Conservation (phyloP, 2,888 invertebrate species). For the Harmothoe impar region DNA sequence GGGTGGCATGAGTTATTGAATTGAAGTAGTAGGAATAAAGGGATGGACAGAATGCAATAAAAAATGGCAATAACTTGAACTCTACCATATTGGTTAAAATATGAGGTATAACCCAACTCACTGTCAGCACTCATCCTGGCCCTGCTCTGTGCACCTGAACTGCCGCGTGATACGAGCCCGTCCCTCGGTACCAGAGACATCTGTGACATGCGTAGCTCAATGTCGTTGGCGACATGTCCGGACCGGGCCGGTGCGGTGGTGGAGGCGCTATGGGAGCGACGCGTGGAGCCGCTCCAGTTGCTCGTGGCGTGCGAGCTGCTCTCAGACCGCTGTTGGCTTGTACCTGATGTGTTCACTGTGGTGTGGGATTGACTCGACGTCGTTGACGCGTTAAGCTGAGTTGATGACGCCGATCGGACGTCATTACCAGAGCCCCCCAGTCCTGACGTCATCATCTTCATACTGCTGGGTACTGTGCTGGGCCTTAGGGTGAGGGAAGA, state of each 20-base stretch:
- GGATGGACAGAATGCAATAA: too few relatives aligned
- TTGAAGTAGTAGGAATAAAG: too few relatives aligned
- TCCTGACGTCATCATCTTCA: neutral
- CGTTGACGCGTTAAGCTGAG: neutral
- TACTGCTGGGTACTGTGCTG: neutral
- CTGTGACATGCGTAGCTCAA: neutral
- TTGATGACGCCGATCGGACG: neutral
- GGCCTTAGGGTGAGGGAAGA: neutral
- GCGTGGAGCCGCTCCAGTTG: neutral
- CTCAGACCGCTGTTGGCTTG: neutral
- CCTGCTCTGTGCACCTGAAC: neutral
- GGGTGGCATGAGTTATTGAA: too few relatives aligned
- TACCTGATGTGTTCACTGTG: neutral
- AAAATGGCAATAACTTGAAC: too few relatives aligned
- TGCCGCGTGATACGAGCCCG: neutral
- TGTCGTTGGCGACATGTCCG: neutral
- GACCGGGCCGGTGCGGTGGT: neutral
- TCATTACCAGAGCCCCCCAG: neutral
- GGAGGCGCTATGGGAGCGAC: constrained; percentile 13
- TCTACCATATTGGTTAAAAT: too few relatives aligned
- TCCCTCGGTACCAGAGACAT: neutral
- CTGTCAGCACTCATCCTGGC: neutral
- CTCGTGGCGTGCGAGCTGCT: neutral
- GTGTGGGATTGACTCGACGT: neutral
- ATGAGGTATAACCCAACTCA: neutral